Evolutionary conservation across 2,797 vertebrate species (phyloP), one percentile per base, ranked within the genome.

Genomic region (Synanceia verrucosa): DNA sequence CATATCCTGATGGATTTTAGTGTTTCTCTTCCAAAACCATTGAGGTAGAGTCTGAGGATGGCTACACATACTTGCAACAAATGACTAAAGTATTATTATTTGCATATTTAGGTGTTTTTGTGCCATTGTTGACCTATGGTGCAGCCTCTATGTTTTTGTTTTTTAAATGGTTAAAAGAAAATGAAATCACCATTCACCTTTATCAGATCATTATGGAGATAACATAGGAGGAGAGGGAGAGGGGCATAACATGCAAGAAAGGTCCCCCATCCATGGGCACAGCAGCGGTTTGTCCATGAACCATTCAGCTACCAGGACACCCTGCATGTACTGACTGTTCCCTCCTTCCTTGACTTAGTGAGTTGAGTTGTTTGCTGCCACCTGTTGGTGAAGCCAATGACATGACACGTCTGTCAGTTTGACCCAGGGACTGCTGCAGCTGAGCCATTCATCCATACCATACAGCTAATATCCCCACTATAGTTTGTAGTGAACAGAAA

Each of bases 291-390:
- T 3, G 6, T 1, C 34, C 10, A 4, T 43, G 28, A 26, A 19
- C 16, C 12, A 16, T 29, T 61, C 7, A 50, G 23, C n/a, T 50
- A 1, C 9, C 28, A 19, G 21, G 18, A 37, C 46, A 29, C 6
- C 6, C 12, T 31, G 18, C 29, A 14, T 52, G n/a, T 24, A 48
- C 6, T n/a, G 24, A n/a, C 18, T 13, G 7, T 28, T 33, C 26
- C 11, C 11, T 3, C 33, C n/a, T 18, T 58, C 6, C 9, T 34
- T 81, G 55, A 59, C 53, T 56, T 50, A 55, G n/a, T 41, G 57
- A 76, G 24, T 52, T 82, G 79, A 82, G 53, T 56, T 19, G 53
- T 91, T 89, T 94, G 91, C 93, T 93, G 93, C 93, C 94, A 88
- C 86, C 94, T 94, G 76, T 91, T 92, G 94, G 89, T 36, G 23